Conservation (phyloP, 2,797 vertebrate genomes). For the Falco columbarius region DNA sequence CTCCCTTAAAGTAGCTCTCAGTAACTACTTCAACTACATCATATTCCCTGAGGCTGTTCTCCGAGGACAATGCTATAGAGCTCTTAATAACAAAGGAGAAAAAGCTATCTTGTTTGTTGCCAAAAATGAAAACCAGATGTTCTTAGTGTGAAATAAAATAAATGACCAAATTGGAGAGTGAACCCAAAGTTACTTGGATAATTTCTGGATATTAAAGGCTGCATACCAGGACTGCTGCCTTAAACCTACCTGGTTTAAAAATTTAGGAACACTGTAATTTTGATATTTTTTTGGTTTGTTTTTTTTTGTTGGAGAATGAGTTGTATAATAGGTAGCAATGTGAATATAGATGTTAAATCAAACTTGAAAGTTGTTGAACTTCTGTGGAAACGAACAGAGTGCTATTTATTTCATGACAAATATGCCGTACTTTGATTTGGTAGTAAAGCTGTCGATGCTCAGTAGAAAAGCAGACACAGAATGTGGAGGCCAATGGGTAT, state of each 20-base stretch:
- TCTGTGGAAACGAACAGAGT: neutral
- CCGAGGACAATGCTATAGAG: neutral
- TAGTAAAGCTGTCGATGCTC: neutral
- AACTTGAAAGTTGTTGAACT: neutral
- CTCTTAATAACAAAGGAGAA: neutral
- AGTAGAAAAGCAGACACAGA: neutral
- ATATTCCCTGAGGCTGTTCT: conserved; percentile 38
- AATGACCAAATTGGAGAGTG: conserved; percentile 30
- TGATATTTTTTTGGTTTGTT: neutral
- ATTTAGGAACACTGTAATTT: neutral
- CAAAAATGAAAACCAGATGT: conserved; percentile 72
- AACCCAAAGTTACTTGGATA: conserved; percentile 38
- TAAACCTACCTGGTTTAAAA: neutral
- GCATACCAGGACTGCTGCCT: neutral
- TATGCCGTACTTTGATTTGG: neutral
- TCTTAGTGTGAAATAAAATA: conserved; percentile 57
- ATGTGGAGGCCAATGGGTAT: neutral
- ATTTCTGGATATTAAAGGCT: conserved; percentile 36
- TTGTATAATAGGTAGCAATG: neutral
- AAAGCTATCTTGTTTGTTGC: neutral
- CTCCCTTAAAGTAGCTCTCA: conserved; percentile 3
- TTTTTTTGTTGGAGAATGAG: neutral
- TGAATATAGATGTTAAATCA: neutral
- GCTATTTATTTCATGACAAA: neutral
- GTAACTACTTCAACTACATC: conserved; percentile 28